A percentile compares a stretch with the other conserved stretches of the same genome.
Conservation (phyloP, 2,888 invertebrate species). For the Horisme vitalbata region DNA sequence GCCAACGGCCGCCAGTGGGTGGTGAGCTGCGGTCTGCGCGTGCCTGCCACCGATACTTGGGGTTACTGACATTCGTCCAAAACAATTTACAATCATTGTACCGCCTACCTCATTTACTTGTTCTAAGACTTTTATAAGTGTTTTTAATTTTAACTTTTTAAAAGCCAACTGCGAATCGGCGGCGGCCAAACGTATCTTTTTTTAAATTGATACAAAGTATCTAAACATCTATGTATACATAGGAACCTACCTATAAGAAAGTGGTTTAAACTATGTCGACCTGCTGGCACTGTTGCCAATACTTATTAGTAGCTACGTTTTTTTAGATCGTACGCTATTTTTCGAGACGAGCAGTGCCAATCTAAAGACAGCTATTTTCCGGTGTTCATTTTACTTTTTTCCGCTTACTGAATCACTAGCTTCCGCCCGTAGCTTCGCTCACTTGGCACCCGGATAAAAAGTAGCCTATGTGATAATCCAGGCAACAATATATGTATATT, state of each 20-base stretch:
- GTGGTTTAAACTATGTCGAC: constrained; percentile 39
- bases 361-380: too few species aligned
- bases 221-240: constrained; percentile 43
- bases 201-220: constrained; percentile 39
- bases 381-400: too few species aligned
- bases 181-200: constrained; percentile 37
- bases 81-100: constrained; percentile 29
- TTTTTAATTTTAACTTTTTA: too few species aligned
- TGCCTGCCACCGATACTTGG: constrained; percentile 26
- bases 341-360: too few species aligned
- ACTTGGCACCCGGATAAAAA: too few species aligned
- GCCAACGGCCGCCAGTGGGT: constrained; percentile 37
- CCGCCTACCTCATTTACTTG: constrained; percentile 10
- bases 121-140: too few species aligned
- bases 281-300: constrained; percentile 30
- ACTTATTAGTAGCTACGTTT: neutral
- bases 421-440: too few species aligned
- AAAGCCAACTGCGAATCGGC: constrained; percentile 15
- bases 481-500: too few species aligned
- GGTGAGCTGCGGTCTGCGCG: constrained; percentile 31
- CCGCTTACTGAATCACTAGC: too few species aligned
- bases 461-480: too few species aligned
- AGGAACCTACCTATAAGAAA: constrained; percentile 43
- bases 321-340: neutral
- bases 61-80: constrained; percentile 35